Percentiles rank a stretch among this genome's conserved stretches.
phyloP scores from a whole-genome alignment of 2,113 vertebrate species.

The Scortum barcoo region DNA sequence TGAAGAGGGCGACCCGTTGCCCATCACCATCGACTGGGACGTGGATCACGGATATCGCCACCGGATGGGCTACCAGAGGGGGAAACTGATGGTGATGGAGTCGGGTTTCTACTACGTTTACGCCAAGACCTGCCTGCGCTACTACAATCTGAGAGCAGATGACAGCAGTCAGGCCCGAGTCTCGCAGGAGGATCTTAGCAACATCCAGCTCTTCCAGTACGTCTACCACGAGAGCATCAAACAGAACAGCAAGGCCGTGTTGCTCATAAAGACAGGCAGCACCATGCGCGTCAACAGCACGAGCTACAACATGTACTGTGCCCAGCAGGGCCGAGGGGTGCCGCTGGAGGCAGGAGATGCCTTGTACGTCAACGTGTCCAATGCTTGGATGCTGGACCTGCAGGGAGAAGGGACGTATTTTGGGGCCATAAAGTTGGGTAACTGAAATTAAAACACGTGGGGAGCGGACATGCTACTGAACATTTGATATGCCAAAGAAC shows the following conservation, averaged over 20 bases:
- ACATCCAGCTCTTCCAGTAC: constrained; percentile 93
- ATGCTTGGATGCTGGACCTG: constrained; percentile 90
- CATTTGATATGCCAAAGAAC: constrained; percentile 81
- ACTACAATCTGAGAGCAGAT: constrained; percentile 76
- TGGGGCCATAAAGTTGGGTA: constrained; percentile 93
- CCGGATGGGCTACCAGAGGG: constrained; percentile 83
- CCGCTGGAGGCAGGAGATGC: constrained; percentile 88
- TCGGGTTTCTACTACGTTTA: constrained; percentile 96
- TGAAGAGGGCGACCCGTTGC: constrained; percentile 61
- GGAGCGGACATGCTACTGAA: constrained; percentile 84
- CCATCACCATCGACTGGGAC: constrained; percentile 88
- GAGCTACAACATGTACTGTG: constrained; percentile 95
- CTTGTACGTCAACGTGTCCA: constrained; percentile 92
- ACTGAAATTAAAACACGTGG: constrained; percentile 77
- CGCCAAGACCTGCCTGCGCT: constrained; percentile 95
- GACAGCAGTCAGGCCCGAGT: constrained; percentile 16
- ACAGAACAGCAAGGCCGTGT: constrained; percentile 84
- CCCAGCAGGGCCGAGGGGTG: constrained; percentile 92
- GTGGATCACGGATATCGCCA: constrained; percentile 76
- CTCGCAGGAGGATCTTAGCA: constrained; percentile 81
- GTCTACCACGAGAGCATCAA: constrained; percentile 88
- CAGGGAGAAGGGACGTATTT: constrained; percentile 93
- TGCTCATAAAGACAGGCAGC: constrained; percentile 92
- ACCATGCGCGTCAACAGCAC: constrained; percentile 90
- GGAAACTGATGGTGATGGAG: constrained; percentile 87